A percentile compares a stretch with the other conserved stretches of the same genome.
phyloP scores from a whole-genome alignment of 1,140 invertebrate species.

The Drosophila suzukii region DNA sequence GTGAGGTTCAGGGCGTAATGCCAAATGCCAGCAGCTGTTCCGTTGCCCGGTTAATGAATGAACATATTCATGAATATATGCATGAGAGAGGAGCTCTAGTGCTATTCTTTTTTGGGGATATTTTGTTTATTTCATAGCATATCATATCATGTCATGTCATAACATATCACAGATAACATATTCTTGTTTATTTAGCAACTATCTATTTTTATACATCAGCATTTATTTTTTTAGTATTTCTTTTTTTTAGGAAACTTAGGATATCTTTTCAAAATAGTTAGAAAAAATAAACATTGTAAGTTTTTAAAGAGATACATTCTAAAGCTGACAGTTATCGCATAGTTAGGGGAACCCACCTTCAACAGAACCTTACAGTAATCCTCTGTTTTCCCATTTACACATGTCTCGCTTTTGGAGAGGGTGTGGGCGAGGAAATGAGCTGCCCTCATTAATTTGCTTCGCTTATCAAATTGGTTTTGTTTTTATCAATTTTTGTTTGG shows the following conservation, averaged over 20 bases:
- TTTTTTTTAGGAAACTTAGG: too few relatives aligned
- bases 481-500: conserved; percentile 59
- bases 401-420: conserved; percentile 19
- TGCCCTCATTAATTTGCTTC: conserved; percentile 74
- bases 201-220: neutral
- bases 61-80: conserved; percentile 43
- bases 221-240: neutral
- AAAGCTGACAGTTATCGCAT: neutral
- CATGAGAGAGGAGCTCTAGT: conserved; percentile 53
- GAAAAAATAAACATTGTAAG: too few relatives aligned
- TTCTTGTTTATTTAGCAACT: too few relatives aligned
- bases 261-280: too few relatives aligned
- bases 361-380: neutral
- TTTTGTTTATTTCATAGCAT: neutral
- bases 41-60: conserved; percentile 69
- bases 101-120: neutral
- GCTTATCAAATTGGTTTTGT: conserved; percentile 81
- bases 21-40: conserved; percentile 74
- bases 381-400: conserved; percentile 11
- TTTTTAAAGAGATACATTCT: neutral
- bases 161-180: neutral
- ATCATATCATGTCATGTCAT: too few relatives aligned
- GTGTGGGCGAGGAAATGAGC: conserved; percentile 15
- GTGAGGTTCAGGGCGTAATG: conserved; percentile 6
- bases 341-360: neutral